These are phyloP conservation scores for Cossypha polioptera DNA, from an alignment of 2,797 vertebrate species.

Conservation along the genomic window DNA sequence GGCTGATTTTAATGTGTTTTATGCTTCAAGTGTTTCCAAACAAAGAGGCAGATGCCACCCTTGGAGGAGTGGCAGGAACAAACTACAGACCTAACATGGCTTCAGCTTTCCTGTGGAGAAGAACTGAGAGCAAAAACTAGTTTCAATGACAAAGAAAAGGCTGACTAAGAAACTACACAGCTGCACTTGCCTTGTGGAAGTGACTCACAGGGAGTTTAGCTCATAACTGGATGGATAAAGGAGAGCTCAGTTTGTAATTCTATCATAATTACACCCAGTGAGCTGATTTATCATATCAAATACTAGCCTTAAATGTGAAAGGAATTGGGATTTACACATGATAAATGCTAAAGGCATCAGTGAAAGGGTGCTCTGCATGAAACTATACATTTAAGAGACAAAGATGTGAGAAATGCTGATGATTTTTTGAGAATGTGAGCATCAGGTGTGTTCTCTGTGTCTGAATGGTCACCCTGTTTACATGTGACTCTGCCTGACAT, in stretches of 20 bases:
- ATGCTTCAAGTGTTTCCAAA: not conserved
- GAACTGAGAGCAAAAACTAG: not conserved
- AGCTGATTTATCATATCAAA: not conserved
- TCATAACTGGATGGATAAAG: conserved; percentile 5
- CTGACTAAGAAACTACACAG: conserved; percentile 10
- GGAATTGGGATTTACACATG: not conserved
- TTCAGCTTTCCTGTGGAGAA: not conserved
- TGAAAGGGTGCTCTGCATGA: not conserved
- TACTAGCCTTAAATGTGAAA: not conserved
- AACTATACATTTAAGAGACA: not conserved
- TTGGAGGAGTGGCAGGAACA: not conserved
- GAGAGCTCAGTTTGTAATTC: not conserved
- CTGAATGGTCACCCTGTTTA: not conserved
- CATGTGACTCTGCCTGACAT: not conserved
- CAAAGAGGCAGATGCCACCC: not conserved
- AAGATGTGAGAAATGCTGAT: not conserved
- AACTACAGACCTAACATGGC: not conserved
- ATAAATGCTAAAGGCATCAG: not conserved
- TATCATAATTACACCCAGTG: not conserved
- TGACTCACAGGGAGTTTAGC: not conserved
- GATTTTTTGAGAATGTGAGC: not conserved
- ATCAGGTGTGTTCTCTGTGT: not conserved
- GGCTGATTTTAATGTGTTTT: not conserved
- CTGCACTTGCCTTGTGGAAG: not conserved
- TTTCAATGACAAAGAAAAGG: conserved; percentile 24